phyloP scores from a whole-genome alignment of 2,113 vertebrate species.

The Arizona elegans region DNA sequence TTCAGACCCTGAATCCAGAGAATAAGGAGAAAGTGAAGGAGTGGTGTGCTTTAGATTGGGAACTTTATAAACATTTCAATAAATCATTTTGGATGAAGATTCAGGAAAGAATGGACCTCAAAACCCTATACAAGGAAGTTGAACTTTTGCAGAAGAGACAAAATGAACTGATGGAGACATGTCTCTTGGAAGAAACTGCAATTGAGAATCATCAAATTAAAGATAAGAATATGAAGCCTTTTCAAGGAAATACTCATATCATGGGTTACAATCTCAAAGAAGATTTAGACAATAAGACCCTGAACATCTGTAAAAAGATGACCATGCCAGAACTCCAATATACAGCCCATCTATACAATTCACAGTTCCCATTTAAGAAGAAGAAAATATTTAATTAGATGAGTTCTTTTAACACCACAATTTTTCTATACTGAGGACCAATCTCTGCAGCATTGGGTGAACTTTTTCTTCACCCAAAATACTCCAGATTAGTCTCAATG shows the following conservation, averaged over 20 bases:
- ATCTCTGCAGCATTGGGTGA: background rate
- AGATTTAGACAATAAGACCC: slow-evolving; percentile 58
- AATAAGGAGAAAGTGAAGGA: slow-evolving; percentile 63
- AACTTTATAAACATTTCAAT: slow-evolving; percentile 86
- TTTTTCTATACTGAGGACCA: fast-evolving
- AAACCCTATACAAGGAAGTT: slow-evolving; percentile 73
- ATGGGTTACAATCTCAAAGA: slow-evolving; percentile 81
- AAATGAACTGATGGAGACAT: slow-evolving; percentile 67
- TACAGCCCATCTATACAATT: slow-evolving; percentile 66
- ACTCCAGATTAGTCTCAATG: background rate
- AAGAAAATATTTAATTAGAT: slow-evolving; percentile 36
- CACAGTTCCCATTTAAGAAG: slow-evolving; percentile 74
- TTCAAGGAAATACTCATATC: slow-evolving; percentile 79
- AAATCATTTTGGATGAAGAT: slow-evolving; percentile 79
- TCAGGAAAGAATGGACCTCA: slow-evolving; percentile 59
- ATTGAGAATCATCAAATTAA: slow-evolving; percentile 60
- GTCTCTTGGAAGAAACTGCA: slow-evolving; percentile 67
- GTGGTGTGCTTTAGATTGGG: slow-evolving; percentile 85
- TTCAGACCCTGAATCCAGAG: slow-evolving; percentile 47
- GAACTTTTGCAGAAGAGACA: slow-evolving; percentile 59
- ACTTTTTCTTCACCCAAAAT: background rate
- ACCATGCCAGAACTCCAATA: slow-evolving; percentile 84
- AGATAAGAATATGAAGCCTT: slow-evolving; percentile 72
- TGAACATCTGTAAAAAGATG: slow-evolving; percentile 68
- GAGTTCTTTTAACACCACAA: background rate